Percentiles rank a stretch among this genome's conserved stretches.
Conservation (phyloP, 2,797 vertebrate genomes). For the Pyrocephalus nanus region DNA sequence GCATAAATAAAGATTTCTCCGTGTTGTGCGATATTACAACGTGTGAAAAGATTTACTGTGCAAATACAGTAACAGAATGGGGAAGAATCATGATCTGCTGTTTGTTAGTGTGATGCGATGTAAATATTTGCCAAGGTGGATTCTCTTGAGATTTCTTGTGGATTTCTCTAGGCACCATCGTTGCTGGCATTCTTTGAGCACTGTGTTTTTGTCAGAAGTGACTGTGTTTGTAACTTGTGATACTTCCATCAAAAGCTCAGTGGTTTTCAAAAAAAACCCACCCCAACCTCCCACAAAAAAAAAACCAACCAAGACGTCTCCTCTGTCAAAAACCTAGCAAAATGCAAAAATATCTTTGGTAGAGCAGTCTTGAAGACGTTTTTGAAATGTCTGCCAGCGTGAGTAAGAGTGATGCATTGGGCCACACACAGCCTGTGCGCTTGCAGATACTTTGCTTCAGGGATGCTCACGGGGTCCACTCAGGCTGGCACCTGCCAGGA, state of each 20-base stretch:
- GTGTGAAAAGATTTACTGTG: constrained; percentile 50
- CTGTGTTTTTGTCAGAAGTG: neutral
- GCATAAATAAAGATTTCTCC: constrained; percentile 52
- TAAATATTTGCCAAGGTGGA: constrained; percentile 52
- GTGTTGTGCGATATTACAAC: neutral
- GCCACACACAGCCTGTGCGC: fast-evolving
- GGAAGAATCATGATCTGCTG: constrained; percentile 37
- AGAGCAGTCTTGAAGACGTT: neutral
- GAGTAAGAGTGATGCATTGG: fast-evolving
- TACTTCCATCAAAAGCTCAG: neutral
- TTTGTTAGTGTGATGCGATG: neutral
- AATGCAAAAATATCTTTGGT: neutral
- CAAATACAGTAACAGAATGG: constrained; percentile 52
- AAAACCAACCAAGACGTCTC: fast-evolving
- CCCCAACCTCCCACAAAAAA: neutral
- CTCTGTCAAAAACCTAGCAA: neutral
- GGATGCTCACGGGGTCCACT: fast-evolving
- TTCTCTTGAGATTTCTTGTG: constrained; percentile 16
- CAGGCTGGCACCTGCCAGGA: neutral
- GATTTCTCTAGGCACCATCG: neutral
- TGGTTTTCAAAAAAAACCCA: neutral
- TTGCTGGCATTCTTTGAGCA: neutral
- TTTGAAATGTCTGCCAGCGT: neutral
- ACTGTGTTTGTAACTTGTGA: neutral
- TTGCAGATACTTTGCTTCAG: neutral